Base-by-base conservation (phyloP, 2,797 vertebrate species). In the Spondyliosoma cantharus region DNA sequence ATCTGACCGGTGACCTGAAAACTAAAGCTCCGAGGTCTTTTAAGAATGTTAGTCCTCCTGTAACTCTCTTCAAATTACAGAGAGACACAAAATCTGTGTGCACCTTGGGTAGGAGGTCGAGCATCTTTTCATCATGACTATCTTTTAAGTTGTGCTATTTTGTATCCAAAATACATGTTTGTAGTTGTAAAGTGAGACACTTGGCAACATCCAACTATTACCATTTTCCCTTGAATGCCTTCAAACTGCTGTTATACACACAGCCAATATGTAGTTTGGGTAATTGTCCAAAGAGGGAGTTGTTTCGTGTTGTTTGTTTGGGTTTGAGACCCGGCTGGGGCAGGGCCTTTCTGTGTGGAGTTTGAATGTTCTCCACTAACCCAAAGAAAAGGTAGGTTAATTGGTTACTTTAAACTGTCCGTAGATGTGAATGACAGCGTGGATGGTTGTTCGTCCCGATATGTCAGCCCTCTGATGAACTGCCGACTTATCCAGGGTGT, bases 1-100 rank as follows among this genome's bases (percentile, higher is more conserved):
- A 85, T 61, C 71, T 84, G 84, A 72, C 71, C 22, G 25, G 27
- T 90, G 87, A 91, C 87, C 87, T 85, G 83, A 89, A 90, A 88
- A 84, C 66, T 43, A 81, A 84, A 84, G 74, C 76, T 74, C 65
- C 77, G 43, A 24, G 57, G 20, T 29, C 58, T 61, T 82, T 57
- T 45, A 66, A 49, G 25, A 81, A 58, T 60, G 25, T 37, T 62
- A 11, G 32, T 69, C n/a, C 0, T 14, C 17, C 43, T 54, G 4
- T 43, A 29, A 61, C 22, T 7, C 7, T 9, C 24, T 72, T 48
- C 1, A 58, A 43, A 54, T 52, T 61, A 45, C 13, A 46, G 48
- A 56, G 37, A 54, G 5, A 74, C 29, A 69, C 24, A 42, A 11
- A 27, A 48, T 69, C 19, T 19, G 4, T 25, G 42, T 6, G 13